Percentiles rank a stretch among this genome's conserved stretches.
phyloP scores from a whole-genome alignment of 2,797 vertebrate genomes.

The Borostomias antarcticus region DNA sequence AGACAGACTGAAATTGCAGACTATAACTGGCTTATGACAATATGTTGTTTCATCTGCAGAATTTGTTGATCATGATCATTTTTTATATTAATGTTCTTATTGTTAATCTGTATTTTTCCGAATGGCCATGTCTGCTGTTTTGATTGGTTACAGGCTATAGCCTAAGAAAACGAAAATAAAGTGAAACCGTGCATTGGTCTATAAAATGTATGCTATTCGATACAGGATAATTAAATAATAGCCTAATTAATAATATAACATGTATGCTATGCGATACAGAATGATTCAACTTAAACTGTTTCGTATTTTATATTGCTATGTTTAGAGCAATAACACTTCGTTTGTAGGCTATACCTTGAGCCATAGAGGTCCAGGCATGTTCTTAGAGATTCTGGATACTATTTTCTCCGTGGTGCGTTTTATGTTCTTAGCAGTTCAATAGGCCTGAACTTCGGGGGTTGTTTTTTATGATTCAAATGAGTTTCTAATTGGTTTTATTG shows the following conservation, averaged over 20 bases:
- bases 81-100: not conserved
- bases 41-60: not conserved
- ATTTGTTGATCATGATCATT: not conserved
- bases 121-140: not conserved
- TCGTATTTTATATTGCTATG: not conserved
- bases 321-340: not conserved
- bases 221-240: not conserved
- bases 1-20: not conserved
- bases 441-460: slow-evolving; percentile 78
- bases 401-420: slow-evolving; percentile 22
- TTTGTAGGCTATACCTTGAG: not conserved
- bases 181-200: too few species aligned
- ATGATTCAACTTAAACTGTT: too few species aligned
- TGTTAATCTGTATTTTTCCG: not conserved
- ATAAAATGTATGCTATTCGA: too few species aligned
- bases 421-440: slow-evolving; percentile 51
- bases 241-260: not conserved
- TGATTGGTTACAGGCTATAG: not conserved
- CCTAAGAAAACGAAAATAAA: not conserved
- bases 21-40: not conserved
- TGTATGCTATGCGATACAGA: not conserved
- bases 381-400: not conserved
- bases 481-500: slow-evolving; percentile 91
- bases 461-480: slow-evolving; percentile 87
- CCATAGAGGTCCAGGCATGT: too few species aligned